Conservation (phyloP, 1,140 invertebrate genomes). For the Ladona fulva region DNA sequence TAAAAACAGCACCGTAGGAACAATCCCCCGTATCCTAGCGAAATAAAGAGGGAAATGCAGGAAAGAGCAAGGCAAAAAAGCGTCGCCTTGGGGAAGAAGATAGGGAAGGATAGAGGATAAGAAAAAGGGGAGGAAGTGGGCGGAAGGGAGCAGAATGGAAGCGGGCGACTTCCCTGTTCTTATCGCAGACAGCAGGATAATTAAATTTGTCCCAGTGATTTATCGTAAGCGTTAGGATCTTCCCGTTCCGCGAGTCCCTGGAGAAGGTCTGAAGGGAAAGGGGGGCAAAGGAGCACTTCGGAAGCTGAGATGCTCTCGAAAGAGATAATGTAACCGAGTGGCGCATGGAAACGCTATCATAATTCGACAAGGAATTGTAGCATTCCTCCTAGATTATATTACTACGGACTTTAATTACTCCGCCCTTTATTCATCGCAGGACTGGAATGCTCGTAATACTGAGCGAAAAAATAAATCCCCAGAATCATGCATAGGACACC, state of each 20-base stretch:
- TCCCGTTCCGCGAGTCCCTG: neutral
- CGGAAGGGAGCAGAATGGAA: neutral
- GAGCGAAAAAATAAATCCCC: too few species aligned
- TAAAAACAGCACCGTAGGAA: neutral
- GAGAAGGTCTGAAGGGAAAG: neutral
- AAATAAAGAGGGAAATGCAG: neutral
- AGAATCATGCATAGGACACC: too few species aligned
- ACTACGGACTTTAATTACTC: too few species aligned
- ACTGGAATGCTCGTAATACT: too few species aligned
- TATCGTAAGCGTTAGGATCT: slow-evolving; percentile 28
- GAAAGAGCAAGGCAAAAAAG: neutral
- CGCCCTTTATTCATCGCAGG: too few species aligned
- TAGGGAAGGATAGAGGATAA: neutral
- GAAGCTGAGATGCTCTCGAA: neutral
- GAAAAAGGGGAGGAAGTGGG: neutral
- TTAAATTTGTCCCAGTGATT: slow-evolving; percentile 49
- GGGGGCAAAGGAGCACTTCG: neutral
- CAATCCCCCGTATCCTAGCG: neutral
- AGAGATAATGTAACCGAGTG: neutral
- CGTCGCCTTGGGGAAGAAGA: neutral
- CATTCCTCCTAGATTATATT: too few species aligned
- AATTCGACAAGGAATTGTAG: neutral
- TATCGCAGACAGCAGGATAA: slow-evolving; percentile 48
- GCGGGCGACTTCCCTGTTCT: slow-evolving; percentile 26
- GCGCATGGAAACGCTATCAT: neutral